Conservation (phyloP, 2,113 vertebrate genomes). For the Amphiprion percula region DNA sequence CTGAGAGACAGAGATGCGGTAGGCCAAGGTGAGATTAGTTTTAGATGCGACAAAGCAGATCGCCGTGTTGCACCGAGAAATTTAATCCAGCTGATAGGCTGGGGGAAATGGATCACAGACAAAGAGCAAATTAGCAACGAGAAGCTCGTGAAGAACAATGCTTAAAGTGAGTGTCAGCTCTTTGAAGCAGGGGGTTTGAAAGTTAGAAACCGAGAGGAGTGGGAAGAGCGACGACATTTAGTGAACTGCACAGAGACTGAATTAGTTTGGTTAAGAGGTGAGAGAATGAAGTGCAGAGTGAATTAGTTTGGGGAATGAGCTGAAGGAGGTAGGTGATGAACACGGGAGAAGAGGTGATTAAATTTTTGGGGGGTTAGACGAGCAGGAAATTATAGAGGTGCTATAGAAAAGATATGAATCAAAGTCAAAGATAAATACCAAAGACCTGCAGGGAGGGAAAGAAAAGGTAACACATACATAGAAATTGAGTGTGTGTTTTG, state of each 20-base stretch:
- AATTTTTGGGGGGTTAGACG: not conserved
- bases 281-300: not conserved
- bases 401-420: too few species aligned
- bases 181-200: constrained; percentile 9
- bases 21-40: constrained; percentile 60
- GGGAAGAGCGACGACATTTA: not conserved
- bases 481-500: not conserved
- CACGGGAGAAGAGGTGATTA: not conserved
- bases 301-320: constrained; percentile 5
- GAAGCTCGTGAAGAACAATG: constrained; percentile 4
- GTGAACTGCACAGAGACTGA: not conserved
- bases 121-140: constrained; percentile 40
- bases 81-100: constrained; percentile 40
- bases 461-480: not conserved
- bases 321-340: constrained; percentile 29
- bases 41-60: constrained; percentile 52
- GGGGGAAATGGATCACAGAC: constrained; percentile 44
- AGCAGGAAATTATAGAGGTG: not conserved
- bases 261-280: constrained; percentile 3
- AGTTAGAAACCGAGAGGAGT: not conserved
- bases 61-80: constrained; percentile 53
- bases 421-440: not conserved
- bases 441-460: not conserved
- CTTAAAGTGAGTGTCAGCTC: not conserved
- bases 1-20: not conserved